These are phyloP conservation scores for Raja brachyura DNA, from an alignment of 2,113 vertebrate genomes.

Conservation along the genomic window DNA sequence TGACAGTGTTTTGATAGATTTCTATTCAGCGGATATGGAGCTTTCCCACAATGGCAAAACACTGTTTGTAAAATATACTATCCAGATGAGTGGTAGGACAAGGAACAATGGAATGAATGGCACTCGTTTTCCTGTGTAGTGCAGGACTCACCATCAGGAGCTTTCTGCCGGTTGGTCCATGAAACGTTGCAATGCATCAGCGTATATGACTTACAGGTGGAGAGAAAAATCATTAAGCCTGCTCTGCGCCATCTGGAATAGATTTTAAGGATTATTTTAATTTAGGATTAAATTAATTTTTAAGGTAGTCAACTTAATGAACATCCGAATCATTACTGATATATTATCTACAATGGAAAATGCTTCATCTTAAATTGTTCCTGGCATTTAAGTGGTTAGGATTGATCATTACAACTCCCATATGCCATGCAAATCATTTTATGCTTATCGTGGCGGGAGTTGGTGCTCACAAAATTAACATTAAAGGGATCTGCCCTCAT, in stretches of 20 bases:
- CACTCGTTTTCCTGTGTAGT: constrained; percentile 41
- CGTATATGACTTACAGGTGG: background rate
- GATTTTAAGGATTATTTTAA: constrained; percentile 10
- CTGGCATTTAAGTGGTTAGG: background rate
- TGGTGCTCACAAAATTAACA: background rate
- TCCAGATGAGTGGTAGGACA: constrained; percentile 46
- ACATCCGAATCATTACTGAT: background rate
- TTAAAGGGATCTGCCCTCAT: background rate
- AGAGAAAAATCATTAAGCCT: constrained; percentile 4
- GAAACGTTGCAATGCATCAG: constrained; percentile 44
- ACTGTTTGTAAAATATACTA: constrained; percentile 49
- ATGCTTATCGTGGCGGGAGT: background rate
- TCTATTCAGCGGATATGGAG: constrained; percentile 41
- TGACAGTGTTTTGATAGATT: constrained; percentile 51
- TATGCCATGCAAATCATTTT: background rate
- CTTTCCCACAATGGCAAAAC: constrained; percentile 44
- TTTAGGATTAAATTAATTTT: background rate
- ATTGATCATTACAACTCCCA: background rate
- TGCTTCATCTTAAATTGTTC: background rate
- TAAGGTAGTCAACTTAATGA: background rate
- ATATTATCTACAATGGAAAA: background rate
- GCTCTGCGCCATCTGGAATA: background rate
- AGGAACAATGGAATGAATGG: constrained; percentile 48
- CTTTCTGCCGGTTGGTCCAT: constrained; percentile 40
- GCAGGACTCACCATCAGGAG: constrained; percentile 44